These are phyloP conservation scores for Neoascia interrupta DNA, from an alignment of 2,888 invertebrate species.

Conservation along the genomic window DNA sequence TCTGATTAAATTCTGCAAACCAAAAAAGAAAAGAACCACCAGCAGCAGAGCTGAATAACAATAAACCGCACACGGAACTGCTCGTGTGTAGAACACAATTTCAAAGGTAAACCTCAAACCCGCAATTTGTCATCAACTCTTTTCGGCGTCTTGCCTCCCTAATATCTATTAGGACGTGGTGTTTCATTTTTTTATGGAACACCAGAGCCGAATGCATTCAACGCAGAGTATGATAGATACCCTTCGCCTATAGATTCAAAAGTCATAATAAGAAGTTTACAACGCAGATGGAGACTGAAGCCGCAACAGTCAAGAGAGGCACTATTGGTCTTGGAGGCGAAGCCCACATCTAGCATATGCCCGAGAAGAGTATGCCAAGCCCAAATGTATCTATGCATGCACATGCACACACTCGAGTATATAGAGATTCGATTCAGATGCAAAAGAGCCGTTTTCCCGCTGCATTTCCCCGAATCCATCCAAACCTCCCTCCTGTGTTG, in stretches of 20 bases:
- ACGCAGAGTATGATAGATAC: slow-evolving; percentile 45
- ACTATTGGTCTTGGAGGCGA: slow-evolving; percentile 19
- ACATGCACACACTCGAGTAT: too few species aligned
- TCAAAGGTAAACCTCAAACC: slow-evolving; percentile 46
- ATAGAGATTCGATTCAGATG: slow-evolving; percentile 42
- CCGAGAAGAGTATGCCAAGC: slow-evolving; percentile 53
- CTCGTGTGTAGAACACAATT: slow-evolving; percentile 33
- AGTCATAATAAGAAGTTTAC: slow-evolving; percentile 66
- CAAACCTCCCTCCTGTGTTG: slow-evolving; percentile 39
- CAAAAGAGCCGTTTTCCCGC: slow-evolving; percentile 49
- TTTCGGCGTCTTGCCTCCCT: slow-evolving; percentile 42
- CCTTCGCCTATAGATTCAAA: slow-evolving; percentile 47
- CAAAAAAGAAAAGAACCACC: neutral
- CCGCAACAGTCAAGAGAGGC: too few species aligned
- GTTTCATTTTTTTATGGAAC: slow-evolving; percentile 53
- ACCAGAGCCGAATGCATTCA: slow-evolving; percentile 44
- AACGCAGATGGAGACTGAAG: slow-evolving; percentile 27
- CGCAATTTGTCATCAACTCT: slow-evolving; percentile 50
- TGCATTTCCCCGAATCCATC: slow-evolving; percentile 55
- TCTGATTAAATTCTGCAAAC: slow-evolving; percentile 12
- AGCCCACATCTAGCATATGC: slow-evolving; percentile 44
- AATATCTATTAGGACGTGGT: slow-evolving; percentile 30
- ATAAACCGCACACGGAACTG: slow-evolving; percentile 30
- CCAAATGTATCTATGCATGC: slow-evolving; percentile 27
- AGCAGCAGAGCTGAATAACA: slow-evolving; percentile 36